Evolutionary conservation across 2,113 vertebrate species (phyloP), one percentile per base, ranked within the genome.

Genomic region (Parotia lawesii): DNA sequence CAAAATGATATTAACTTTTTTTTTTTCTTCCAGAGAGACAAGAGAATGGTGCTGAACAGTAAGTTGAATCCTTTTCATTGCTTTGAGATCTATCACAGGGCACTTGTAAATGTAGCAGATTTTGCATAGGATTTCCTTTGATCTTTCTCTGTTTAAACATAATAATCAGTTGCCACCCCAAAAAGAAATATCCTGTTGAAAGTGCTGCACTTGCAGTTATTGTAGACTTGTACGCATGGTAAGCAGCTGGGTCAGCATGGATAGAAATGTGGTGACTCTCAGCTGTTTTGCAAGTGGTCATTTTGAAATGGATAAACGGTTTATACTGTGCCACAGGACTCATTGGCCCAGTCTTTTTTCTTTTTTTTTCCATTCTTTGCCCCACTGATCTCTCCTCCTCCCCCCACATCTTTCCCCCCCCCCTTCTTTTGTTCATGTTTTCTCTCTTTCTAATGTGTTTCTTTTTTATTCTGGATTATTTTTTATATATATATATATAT

Each of bases 1-100:
- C 85, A 89, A 79, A 90, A 76, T 60, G 14, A 85, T 19, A 48
- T 8, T 90, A 44, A 77, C 44, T 69, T 85, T 87, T 89, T 25
- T 25, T 82, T 87, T 89, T 64, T 96, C 56, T 96, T 93, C 60
- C 86, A 98, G 98, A 98, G 70, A 96, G 94, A 47, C 95, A 95
- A n/a, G 97, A 98, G 77, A 98, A 97, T 33, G 96, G 96, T 38
- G 92, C 97, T 85, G 97, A 98, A 83, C 97, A 98, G 98, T 98
- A 97, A 84, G 98, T 97, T 87, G 51, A 73, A 91, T 66, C n/a
- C 27, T 62, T 38, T 86, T 85, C 40, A 5, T 74, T 90, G 53
- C 60, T 88, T 85, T 88, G 51, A 74, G 25, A 44, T 83, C 47
- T 67, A 1, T 71, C 42, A 7, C 3, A 13, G 19, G 33, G 5